These are phyloP conservation scores for Exaiptasia diaphana DNA, from an alignment of 64 coral and sea anemone genomes.

Conservation along the genomic window DNA sequence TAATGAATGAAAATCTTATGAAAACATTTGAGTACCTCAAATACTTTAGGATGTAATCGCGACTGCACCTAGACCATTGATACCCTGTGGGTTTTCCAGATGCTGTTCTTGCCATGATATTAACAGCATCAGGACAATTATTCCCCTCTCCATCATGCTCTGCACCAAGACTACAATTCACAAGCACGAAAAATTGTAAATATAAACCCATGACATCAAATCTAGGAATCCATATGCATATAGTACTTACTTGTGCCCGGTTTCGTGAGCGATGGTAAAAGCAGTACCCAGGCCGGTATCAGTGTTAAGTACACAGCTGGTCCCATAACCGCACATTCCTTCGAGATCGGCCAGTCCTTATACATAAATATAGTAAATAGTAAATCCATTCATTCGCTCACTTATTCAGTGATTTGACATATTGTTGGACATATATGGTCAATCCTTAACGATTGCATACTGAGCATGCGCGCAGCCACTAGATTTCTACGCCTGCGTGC, in stretches of 20 bases:
- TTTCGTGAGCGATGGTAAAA: slow-evolving; percentile 59
- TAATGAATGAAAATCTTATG: too few relatives aligned
- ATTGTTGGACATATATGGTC: too few relatives aligned
- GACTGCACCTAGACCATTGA: slow-evolving; percentile 6
- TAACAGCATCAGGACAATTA: not conserved
- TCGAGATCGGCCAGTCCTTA: slow-evolving; percentile 46
- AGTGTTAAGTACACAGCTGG: slow-evolving; percentile 36
- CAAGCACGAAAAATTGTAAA: too few relatives aligned
- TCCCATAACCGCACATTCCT: slow-evolving; percentile 47
- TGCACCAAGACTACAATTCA: not conserved
- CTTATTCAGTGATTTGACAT: too few relatives aligned
- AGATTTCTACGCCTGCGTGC: too few relatives aligned
- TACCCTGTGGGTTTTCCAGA: not conserved
- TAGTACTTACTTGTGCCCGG: slow-evolving; percentile 55
- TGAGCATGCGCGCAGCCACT: too few relatives aligned
- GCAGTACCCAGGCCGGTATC: slow-evolving; percentile 62
- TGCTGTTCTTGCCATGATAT: slow-evolving; percentile 18
- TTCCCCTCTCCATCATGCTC: slow-evolving; percentile 8
- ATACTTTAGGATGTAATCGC: not conserved
- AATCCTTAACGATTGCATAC: too few relatives aligned
- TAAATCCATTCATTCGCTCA: too few relatives aligned
- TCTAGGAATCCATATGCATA: too few relatives aligned
- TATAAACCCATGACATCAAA: too few relatives aligned
- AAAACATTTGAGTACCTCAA: too few relatives aligned
- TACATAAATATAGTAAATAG: too few relatives aligned